Conservation (phyloP, 2,113 vertebrate genomes). For the Pangasianodon gigas region DNA sequence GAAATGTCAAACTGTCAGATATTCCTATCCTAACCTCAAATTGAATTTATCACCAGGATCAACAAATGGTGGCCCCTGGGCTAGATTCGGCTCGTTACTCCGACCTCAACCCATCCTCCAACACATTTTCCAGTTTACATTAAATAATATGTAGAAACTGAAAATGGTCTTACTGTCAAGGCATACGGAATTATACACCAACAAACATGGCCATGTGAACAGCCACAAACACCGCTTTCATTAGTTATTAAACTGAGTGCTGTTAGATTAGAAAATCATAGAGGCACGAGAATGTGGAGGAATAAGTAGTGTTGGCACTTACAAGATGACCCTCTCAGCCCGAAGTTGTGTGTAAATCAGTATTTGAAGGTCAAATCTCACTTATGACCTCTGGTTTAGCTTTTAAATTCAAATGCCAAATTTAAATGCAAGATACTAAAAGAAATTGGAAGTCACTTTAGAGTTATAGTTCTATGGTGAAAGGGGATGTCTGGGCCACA, state of each 20-base stretch:
- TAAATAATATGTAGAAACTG: not conserved
- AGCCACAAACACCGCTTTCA: not conserved
- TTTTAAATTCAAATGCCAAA: slow-evolving; percentile 1
- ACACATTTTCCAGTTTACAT: not conserved
- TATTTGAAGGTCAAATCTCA: not conserved
- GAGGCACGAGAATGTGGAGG: not conserved
- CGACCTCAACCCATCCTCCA: not conserved
- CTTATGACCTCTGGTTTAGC: not conserved
- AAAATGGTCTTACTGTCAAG: not conserved
- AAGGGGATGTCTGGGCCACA: slow-evolving; percentile 30
- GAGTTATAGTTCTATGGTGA: slow-evolving; percentile 26
- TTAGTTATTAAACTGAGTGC: not conserved
- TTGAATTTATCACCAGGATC: not conserved
- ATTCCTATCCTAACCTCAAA: not conserved
- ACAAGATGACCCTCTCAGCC: not conserved
- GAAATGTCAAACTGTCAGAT: not conserved
- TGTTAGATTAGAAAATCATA: not conserved
- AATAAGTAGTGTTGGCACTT: not conserved
- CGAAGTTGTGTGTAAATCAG: not conserved
- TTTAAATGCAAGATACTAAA: slow-evolving; percentile 10
- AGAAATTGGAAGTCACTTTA: slow-evolving; percentile 32
- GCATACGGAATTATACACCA: not conserved
- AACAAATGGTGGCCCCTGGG: not conserved
- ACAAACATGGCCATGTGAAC: not conserved
- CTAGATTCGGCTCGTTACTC: not conserved